phyloP scores from a whole-genome alignment of 2,888 invertebrate genomes.

The Norana najaformis region DNA sequence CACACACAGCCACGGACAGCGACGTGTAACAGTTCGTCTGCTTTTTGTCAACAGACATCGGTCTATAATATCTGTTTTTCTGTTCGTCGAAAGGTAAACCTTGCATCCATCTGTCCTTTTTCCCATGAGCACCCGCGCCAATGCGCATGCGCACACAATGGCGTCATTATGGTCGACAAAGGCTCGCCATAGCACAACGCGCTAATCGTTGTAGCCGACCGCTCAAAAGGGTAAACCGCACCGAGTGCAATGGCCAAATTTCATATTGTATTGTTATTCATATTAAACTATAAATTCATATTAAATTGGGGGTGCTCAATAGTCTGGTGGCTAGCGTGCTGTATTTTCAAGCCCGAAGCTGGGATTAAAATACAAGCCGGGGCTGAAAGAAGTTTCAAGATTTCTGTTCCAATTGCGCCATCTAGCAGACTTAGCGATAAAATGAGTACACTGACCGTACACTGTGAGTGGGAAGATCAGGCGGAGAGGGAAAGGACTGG shows the following conservation, averaged over 20 bases:
- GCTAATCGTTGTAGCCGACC: not conserved
- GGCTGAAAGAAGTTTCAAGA: no score
- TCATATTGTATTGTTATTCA: no score
- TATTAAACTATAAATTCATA: not conserved
- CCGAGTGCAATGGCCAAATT: not conserved
- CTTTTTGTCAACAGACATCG: not conserved
- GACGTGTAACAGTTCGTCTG: not conserved
- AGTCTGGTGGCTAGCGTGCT: not conserved
- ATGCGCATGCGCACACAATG: not conserved
- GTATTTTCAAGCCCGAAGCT: not conserved
- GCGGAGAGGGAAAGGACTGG: no score
- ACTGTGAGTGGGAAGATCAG: no score
- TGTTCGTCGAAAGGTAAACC: not conserved
- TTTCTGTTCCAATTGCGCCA: no score
- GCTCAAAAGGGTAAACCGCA: not conserved
- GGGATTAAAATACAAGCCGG: no score
- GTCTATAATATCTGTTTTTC: conserved; percentile 1
- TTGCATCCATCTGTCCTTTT: conserved; percentile 9
- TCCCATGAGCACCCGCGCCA: conserved; percentile 6
- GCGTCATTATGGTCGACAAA: not conserved
- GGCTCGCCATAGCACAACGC: no score
- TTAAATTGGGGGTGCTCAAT: not conserved
- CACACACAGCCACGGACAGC: not conserved
- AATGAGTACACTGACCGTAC: no score
- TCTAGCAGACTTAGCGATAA: no score